Conservation (phyloP, 1,140 invertebrate species). For the Cylas formicarius region DNA sequence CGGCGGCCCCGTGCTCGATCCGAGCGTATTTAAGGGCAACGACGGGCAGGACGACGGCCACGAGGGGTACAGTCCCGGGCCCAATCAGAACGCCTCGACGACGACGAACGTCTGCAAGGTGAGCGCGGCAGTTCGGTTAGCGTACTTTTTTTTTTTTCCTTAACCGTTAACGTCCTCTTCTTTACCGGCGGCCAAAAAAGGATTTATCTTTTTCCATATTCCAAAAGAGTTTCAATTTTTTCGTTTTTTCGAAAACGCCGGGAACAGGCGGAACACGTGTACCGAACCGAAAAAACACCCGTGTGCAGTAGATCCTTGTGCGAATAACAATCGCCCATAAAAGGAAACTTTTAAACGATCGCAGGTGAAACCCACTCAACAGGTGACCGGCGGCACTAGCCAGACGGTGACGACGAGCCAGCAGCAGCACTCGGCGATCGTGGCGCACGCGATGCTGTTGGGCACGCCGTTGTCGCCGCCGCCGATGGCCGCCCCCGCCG, state of each 20-base stretch:
- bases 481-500: constrained; percentile 44
- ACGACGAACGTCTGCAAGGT: constrained; percentile 67
- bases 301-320: too few species aligned
- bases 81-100: constrained; percentile 39
- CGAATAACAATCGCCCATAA: too few species aligned
- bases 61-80: constrained; percentile 47
- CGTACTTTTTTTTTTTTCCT: constrained; percentile 23
- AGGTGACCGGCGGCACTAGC: constrained; percentile 47
- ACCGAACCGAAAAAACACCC: too few species aligned
- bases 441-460: constrained; percentile 48
- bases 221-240: too few species aligned
- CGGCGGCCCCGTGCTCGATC: constrained; percentile 34
- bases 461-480: constrained; percentile 54
- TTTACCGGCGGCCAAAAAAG: too few species aligned
- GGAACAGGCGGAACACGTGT: too few species aligned
- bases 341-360: too few species aligned
- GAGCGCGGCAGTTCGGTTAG: constrained; percentile 3
- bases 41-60: constrained; percentile 44
- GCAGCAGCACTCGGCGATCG: constrained; percentile 36
- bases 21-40: constrained; percentile 34
- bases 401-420: constrained; percentile 30
- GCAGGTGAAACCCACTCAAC: constrained; percentile 68
- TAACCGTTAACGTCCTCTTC: too few species aligned
- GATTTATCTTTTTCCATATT: too few species aligned
- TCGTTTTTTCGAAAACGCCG: too few species aligned